Conservation (phyloP, 2,113 vertebrate genomes). For the Trichomycterus rosablanca region DNA sequence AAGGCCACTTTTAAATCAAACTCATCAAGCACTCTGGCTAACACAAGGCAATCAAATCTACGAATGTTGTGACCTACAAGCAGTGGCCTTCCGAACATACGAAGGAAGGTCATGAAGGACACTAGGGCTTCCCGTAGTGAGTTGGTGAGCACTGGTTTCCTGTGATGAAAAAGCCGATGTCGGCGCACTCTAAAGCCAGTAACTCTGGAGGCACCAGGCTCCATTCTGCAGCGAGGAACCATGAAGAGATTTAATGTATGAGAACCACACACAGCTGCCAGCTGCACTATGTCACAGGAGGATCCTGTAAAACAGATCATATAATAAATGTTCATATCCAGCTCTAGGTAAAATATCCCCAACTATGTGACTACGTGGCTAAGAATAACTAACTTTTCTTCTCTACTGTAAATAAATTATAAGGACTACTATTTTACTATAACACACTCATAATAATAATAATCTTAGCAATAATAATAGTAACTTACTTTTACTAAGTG, state of each 20-base stretch:
- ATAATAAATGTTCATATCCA: background rate
- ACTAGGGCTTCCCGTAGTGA: constrained; percentile 57
- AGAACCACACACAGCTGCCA: constrained; percentile 61
- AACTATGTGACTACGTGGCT: too few relatives aligned
- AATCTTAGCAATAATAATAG: too few relatives aligned
- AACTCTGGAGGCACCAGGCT: constrained; percentile 52
- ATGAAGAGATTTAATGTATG: constrained; percentile 62
- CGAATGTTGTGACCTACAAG: constrained; percentile 65
- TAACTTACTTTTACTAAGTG: too few relatives aligned
- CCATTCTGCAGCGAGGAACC: constrained; percentile 54
- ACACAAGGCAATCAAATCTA: constrained; percentile 57
- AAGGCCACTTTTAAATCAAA: constrained; percentile 52
- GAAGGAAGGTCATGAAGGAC: constrained; percentile 64
- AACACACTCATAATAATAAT: too few relatives aligned
- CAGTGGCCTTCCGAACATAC: constrained; percentile 49
- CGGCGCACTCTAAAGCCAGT: constrained; percentile 58
- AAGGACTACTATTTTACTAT: too few relatives aligned
- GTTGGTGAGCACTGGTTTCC: constrained; percentile 52
- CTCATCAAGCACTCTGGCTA: constrained; percentile 52
- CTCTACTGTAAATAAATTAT: too few relatives aligned
- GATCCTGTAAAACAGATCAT: constrained; percentile 42
- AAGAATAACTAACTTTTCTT: too few relatives aligned
- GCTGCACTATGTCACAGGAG: constrained; percentile 64
- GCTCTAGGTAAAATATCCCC: background rate
- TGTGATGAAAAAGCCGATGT: constrained; percentile 54